phyloP scores from a whole-genome alignment of 2,888 invertebrate species.

The Tricholauxania praeusta region DNA sequence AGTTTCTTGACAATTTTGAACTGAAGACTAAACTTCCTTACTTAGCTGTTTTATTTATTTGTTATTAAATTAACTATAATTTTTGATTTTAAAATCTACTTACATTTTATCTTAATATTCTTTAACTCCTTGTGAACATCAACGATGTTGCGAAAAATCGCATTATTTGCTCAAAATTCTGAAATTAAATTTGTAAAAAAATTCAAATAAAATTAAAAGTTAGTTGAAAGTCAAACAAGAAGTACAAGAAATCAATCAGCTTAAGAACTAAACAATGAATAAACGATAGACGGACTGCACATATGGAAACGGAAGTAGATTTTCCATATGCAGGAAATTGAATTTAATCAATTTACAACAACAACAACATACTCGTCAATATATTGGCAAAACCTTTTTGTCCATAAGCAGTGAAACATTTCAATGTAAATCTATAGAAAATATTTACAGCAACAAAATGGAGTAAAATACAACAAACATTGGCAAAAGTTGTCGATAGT shows the following conservation, averaged over 20 bases:
- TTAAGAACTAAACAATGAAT: constrained; percentile 28
- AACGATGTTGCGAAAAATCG: background rate
- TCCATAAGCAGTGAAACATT: no score
- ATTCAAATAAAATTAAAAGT: background rate
- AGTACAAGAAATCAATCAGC: background rate
- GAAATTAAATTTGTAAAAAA: background rate
- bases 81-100: no score
- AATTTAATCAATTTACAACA: constrained; percentile 30
- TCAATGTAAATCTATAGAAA: no score
- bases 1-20: no score
- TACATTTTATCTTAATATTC: no score
- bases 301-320: background rate
- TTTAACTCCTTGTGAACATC: background rate
- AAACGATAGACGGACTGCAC: background rate
- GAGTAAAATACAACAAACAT: background rate
- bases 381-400: no score
- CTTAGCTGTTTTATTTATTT: no score
- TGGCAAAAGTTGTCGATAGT: background rate
- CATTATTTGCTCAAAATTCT: constrained; percentile 21
- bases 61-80: no score
- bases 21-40: no score
- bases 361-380: background rate
- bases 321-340: constrained; percentile 32
- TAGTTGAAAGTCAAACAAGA: constrained; percentile 8
- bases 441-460: background rate